Evolutionary conservation across 2,797 vertebrate species (phyloP).

Genomic region (Setipinna tenuifilis): DNA sequence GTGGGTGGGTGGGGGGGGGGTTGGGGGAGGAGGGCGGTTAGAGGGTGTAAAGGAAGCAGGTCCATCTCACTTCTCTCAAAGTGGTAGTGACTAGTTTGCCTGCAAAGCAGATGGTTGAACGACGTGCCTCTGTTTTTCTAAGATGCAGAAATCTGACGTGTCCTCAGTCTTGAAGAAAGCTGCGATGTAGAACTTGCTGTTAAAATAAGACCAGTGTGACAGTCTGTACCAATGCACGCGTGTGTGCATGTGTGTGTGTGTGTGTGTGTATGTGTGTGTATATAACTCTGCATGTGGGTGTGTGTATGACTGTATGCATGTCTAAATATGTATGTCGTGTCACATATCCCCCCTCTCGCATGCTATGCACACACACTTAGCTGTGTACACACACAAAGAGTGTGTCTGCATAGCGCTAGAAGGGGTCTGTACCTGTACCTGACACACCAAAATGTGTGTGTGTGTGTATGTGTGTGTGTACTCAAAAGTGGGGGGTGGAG

Average conservation of each 20-base stretch:
- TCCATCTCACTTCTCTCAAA: slow-evolving; percentile 25
- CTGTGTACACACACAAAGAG: no score
- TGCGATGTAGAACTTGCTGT: background rate
- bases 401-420: no score
- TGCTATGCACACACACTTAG: no score
- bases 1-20: background rate
- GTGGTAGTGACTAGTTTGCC: slow-evolving; percentile 24
- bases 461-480: no score
- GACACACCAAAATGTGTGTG: no score
- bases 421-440: no score
- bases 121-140: slow-evolving; percentile 12
- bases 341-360: no score
- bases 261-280: background rate
- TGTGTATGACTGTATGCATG: background rate
- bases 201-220: background rate
- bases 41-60: background rate
- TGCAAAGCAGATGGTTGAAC: slow-evolving; percentile 25
- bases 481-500: no score
- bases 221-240: background rate
- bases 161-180: slow-evolving; percentile 15
- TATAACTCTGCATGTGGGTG: background rate
- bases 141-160: slow-evolving; percentile 15
- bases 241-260: background rate
- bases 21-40: background rate
- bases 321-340: background rate